phyloP scores from a whole-genome alignment of 2,113 vertebrate species.

The Istiophorus platypterus region DNA sequence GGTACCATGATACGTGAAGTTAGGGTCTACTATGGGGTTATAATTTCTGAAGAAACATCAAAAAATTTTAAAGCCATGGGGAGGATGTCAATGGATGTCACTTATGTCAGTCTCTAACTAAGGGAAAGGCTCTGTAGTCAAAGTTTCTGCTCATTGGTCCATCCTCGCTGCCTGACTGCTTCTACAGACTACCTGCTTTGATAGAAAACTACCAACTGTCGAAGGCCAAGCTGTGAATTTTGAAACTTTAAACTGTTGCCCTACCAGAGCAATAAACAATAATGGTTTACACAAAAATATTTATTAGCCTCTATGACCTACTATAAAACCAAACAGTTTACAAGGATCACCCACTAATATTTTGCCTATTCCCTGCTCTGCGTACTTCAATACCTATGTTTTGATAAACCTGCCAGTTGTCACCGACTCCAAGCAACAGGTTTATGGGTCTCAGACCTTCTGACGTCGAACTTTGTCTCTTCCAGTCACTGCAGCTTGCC shows the following conservation, averaged over 20 bases:
- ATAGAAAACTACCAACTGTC: conserved; percentile 48
- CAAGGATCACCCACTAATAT: conserved; percentile 60
- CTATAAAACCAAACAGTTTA: conserved; percentile 42
- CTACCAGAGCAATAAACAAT: conserved; percentile 20
- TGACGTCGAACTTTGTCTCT: conserved; percentile 28
- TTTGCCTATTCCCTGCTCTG: conserved; percentile 38
- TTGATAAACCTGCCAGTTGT: conserved; percentile 48
- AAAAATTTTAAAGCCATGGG: no score
- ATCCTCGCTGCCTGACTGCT: conserved; percentile 21
- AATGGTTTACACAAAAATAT: conserved; percentile 29
- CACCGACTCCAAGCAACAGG: background rate
- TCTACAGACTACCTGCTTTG: conserved; percentile 38
- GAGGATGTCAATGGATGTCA: no score
- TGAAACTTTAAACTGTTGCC: conserved; percentile 45
- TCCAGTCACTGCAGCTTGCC: conserved; percentile 18
- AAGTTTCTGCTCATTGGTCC: conserved; percentile 43
- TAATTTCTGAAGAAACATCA: no score
- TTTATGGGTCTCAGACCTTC: conserved; percentile 32
- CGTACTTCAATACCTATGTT: conserved; percentile 5
- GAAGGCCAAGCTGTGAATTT: conserved; percentile 58
- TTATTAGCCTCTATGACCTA: conserved; percentile 52
- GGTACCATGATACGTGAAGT: no score
- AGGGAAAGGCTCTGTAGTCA: conserved; percentile 40
- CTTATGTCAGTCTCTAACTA: conserved; percentile 46
- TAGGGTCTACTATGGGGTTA: no score